Percentiles rank a stretch among this genome's conserved stretches.
Evolutionary conservation across 2,888 invertebrate genomes (phyloP).

Genomic region (Archaeoteleia sp.): DNA sequence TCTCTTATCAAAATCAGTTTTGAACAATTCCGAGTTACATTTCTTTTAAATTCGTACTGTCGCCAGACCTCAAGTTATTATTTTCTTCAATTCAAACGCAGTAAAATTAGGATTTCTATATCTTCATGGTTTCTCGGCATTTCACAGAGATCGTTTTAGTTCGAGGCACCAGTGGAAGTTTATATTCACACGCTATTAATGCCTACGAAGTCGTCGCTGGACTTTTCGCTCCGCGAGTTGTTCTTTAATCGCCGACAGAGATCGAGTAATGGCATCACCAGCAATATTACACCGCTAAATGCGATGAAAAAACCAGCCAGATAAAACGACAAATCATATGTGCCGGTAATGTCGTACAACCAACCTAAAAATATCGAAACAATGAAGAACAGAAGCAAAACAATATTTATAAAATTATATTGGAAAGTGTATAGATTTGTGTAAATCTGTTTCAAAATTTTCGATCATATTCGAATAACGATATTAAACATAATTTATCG

Average conservation of each 20-base stretch:
- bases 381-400: too few species aligned
- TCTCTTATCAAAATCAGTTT: too few species aligned
- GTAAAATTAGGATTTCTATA: too few species aligned
- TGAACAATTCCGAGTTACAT: too few species aligned
- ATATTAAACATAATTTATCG: too few species aligned
- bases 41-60: too few species aligned
- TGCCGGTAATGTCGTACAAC: constrained; percentile 86
- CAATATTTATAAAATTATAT: not conserved
- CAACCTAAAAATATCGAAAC: constrained; percentile 79
- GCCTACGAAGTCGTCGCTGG: constrained; percentile 61
- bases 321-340: constrained; percentile 88
- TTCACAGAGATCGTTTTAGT: constrained; percentile 39
- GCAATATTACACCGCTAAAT: constrained; percentile 82
- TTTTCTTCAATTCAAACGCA: too few species aligned
- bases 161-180: constrained; percentile 46
- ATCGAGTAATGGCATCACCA: constrained; percentile 73
- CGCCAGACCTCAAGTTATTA: too few species aligned
- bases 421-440: too few species aligned
- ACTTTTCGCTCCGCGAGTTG: constrained; percentile 53
- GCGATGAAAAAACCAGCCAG: constrained; percentile 87
- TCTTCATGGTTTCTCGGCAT: constrained; percentile 37
- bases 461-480: too few species aligned
- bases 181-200: constrained; percentile 66
- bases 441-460: too few species aligned
- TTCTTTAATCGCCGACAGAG: constrained; percentile 62